Conservation (phyloP, 2,113 vertebrate genomes). For the Aspidoscelis tigris region DNA sequence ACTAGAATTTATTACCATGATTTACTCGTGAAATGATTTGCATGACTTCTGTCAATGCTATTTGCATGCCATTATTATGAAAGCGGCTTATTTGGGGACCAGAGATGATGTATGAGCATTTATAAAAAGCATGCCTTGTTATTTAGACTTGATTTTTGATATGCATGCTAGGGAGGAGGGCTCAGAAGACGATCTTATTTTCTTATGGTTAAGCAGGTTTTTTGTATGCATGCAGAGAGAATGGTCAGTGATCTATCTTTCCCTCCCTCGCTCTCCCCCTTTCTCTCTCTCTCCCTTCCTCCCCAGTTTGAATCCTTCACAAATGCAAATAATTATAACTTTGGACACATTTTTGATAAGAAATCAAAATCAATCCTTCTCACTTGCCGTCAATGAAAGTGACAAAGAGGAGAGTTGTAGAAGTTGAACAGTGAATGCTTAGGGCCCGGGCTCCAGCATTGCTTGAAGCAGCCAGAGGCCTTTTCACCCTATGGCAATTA, state of each 20-base stretch:
- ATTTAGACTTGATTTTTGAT: slow-evolving; percentile 70
- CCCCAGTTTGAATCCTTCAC: slow-evolving; percentile 26
- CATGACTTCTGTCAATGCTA: slow-evolving; percentile 65
- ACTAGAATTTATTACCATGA: slow-evolving; percentile 76
- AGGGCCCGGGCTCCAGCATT: too few relatives aligned
- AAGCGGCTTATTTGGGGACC: slow-evolving; percentile 69
- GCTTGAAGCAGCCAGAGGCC: too few relatives aligned
- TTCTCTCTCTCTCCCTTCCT: too few relatives aligned
- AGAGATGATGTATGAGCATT: slow-evolving; percentile 73
- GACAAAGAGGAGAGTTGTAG: not conserved
- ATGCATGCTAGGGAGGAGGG: slow-evolving; percentile 51
- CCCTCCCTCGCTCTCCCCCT: too few relatives aligned
- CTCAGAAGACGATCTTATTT: slow-evolving; percentile 47
- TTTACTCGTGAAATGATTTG: slow-evolving; percentile 75
- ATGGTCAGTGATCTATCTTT: not conserved
- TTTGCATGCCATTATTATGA: slow-evolving; percentile 76
- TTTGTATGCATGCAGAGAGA: not conserved
- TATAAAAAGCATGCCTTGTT: slow-evolving; percentile 64
- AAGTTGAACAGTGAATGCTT: too few relatives aligned
- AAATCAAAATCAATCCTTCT: slow-evolving; percentile 50
- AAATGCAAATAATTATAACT: slow-evolving; percentile 42
- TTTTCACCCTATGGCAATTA: too few relatives aligned
- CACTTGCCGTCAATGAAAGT: slow-evolving; percentile 33
- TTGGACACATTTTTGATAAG: slow-evolving; percentile 35
- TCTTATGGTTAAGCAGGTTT: slow-evolving; percentile 35